These are phyloP conservation scores for Hydraecia micacea DNA, from an alignment of 2,888 invertebrate species.

Conservation along the genomic window DNA sequence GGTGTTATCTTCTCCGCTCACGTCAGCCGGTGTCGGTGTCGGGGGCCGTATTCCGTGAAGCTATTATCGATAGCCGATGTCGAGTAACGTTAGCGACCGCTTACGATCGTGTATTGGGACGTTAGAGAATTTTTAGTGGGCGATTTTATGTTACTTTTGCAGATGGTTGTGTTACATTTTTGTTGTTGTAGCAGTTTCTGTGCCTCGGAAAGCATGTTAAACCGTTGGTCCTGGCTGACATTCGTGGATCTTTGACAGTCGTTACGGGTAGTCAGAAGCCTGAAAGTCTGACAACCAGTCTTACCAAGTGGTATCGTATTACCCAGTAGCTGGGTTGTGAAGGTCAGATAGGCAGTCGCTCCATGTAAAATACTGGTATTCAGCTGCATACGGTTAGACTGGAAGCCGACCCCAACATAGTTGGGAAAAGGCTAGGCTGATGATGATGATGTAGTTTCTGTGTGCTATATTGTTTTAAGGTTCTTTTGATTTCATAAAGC, in stretches of 20 bases:
- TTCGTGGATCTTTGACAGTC: too few species aligned
- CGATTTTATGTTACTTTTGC: constrained; percentile 40
- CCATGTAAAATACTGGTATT: too few species aligned
- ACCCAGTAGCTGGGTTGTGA: too few species aligned
- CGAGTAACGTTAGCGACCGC: constrained; percentile 50
- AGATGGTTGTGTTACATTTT: constrained; percentile 30
- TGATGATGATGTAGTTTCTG: neutral
- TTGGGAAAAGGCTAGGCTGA: too few species aligned
- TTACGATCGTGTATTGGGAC: constrained; percentile 53
- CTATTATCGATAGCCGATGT: constrained; percentile 56
- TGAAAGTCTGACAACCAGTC: too few species aligned
- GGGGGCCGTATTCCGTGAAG: constrained; percentile 66
- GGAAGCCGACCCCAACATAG: too few species aligned
- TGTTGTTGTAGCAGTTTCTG: constrained; percentile 6
- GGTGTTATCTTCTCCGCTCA: constrained; percentile 75
- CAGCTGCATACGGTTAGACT: too few species aligned
- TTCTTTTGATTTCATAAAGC: constrained; percentile 6
- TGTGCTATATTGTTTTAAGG: constrained; percentile 8
- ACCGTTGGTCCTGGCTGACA: too few species aligned
- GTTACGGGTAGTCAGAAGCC: too few species aligned
- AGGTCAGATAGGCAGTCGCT: too few species aligned
- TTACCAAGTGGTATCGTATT: too few species aligned
- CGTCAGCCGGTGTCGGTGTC: constrained; percentile 69
- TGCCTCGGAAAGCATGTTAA: too few species aligned
- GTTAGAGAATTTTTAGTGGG: constrained; percentile 49